Percentiles rank a stretch among this genome's conserved stretches.
Evolutionary conservation across 1,140 invertebrate genomes (phyloP).

Genomic region (Bicyclus anynana): DNA sequence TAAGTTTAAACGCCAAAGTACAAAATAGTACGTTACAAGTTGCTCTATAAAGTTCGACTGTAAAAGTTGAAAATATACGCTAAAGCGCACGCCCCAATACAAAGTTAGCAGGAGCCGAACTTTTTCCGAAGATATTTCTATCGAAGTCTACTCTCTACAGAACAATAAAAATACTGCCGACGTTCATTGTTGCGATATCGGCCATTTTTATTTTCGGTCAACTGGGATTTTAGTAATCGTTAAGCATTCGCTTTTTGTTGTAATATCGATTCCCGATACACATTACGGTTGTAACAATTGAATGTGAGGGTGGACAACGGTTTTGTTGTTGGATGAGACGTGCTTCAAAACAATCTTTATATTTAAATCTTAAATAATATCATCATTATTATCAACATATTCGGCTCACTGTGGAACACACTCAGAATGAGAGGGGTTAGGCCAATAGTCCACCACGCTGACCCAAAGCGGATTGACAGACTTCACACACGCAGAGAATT

Average conservation of each 20-base stretch:
- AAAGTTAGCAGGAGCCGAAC: constrained; percentile 5
- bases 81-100: constrained; percentile 2
- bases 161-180: constrained; percentile 11
- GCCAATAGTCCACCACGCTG: too few relatives aligned
- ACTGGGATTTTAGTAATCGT: constrained; percentile 5
- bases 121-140: constrained; percentile 11
- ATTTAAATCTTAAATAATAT: too few relatives aligned
- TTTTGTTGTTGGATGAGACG: not conserved
- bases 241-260: constrained; percentile 2
- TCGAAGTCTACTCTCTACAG: constrained; percentile 1
- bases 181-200: constrained; percentile 14
- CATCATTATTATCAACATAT: too few relatives aligned
- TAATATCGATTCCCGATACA: constrained; percentile 4
- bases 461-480: too few relatives aligned
- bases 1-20: not conserved
- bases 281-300: not conserved
- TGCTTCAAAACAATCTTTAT: not conserved
- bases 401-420: too few relatives aligned
- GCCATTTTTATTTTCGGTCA: constrained; percentile 8
- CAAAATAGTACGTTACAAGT: constrained; percentile 1
- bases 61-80: constrained; percentile 12
- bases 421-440: too few relatives aligned
- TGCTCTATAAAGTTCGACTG: constrained; percentile 5
- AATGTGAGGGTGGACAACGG: not conserved
- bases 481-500: too few relatives aligned